A percentile compares a stretch with the other conserved stretches of the same genome.
phyloP scores from a whole-genome alignment of 1,140 invertebrate genomes.

The Formica selysi region DNA sequence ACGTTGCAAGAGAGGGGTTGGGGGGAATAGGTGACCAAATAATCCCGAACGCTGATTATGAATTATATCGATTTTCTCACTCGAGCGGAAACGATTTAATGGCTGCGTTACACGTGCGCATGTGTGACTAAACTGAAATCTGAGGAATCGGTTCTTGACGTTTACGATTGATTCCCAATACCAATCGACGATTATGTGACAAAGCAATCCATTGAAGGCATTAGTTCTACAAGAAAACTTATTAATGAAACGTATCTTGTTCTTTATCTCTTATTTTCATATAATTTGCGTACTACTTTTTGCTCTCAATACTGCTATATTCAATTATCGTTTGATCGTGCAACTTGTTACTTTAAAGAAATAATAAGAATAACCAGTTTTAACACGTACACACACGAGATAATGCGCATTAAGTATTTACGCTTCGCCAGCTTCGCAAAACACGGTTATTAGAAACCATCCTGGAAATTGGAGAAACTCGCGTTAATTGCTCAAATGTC shows the following conservation, averaged over 20 bases:
- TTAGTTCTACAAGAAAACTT: too few relatives aligned
- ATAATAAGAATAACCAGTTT: not conserved
- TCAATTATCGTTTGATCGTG: not conserved
- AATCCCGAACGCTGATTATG: not conserved
- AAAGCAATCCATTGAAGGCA: not conserved
- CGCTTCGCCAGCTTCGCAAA: constrained; percentile 23
- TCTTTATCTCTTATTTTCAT: too few relatives aligned
- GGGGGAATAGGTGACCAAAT: constrained; percentile 11
- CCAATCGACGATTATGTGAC: not conserved
- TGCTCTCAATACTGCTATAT: not conserved
- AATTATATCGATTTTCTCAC: constrained; percentile 43
- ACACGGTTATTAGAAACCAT: constrained; percentile 28
- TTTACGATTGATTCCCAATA: too few relatives aligned
- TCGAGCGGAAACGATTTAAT: constrained; percentile 1
- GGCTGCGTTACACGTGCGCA: not conserved
- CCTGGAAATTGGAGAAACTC: constrained; percentile 50
- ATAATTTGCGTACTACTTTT: too few relatives aligned
- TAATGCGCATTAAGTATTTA: constrained; percentile 16
- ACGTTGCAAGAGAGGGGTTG: not conserved
- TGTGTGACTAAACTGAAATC: not conserved
- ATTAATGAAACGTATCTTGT: too few relatives aligned
- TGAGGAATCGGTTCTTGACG: too few relatives aligned
- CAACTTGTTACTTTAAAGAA: not conserved
- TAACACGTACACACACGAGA: not conserved
- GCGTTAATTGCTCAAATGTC: constrained; percentile 61